These are phyloP conservation scores for Boleophthalmus pectinirostris DNA, from an alignment of 2,113 vertebrate species.

Conservation along the genomic window DNA sequence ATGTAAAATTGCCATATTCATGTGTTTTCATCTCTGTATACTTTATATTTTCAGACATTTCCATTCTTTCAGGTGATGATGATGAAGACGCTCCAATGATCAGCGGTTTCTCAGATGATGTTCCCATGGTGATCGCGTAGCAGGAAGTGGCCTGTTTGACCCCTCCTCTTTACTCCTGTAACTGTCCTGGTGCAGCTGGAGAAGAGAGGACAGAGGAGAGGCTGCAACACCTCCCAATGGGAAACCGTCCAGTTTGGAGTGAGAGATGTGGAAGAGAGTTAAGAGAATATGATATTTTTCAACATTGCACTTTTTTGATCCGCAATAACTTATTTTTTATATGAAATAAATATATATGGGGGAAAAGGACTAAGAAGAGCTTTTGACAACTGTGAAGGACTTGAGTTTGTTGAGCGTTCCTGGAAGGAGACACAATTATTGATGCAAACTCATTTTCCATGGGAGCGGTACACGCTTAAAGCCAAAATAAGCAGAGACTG, in stretches of 20 bases:
- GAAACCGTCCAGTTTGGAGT: conserved; percentile 34
- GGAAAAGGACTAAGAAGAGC: conserved; percentile 48
- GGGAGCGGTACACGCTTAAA: conserved; percentile 62
- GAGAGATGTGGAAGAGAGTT: conserved; percentile 41
- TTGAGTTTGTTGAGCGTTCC: conserved; percentile 57
- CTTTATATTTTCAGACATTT: conserved; percentile 3
- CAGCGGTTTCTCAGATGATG: conserved; percentile 97
- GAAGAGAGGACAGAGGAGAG: neutral
- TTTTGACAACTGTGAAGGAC: conserved; percentile 74
- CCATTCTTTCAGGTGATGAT: conserved; percentile 83
- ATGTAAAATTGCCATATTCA: neutral
- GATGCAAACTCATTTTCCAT: conserved; percentile 58
- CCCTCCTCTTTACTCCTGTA: neutral
- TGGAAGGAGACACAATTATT: conserved; percentile 43
- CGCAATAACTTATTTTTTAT: conserved; percentile 87
- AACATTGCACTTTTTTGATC: conserved; percentile 84
- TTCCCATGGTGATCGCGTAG: conserved; percentile 99
- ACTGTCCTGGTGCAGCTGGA: conserved; percentile 7
- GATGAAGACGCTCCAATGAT: conserved; percentile 98
- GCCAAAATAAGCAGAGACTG: conserved; percentile 70
- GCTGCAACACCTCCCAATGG: conserved; percentile 9
- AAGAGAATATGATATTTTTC: conserved; percentile 77
- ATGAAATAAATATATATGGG: conserved; percentile 65
- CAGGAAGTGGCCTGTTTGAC: conserved; percentile 21
- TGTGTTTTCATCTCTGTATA: neutral